Conservation (phyloP, 2,888 invertebrate genomes). For the Argyra leucocephala region DNA sequence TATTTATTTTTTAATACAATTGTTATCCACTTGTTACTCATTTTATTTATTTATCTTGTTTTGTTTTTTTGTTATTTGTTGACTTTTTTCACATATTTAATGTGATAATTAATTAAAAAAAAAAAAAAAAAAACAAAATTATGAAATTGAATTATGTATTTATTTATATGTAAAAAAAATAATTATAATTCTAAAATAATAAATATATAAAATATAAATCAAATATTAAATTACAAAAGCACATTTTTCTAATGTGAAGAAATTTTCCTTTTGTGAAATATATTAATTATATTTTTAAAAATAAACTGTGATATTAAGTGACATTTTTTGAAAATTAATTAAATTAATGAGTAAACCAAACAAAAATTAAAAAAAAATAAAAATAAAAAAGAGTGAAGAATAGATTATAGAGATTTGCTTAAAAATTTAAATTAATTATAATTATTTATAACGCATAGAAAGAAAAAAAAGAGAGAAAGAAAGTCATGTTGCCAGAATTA, state of each 20-base stretch:
- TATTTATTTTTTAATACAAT: not conserved
- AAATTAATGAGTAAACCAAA: not conserved
- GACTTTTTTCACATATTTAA: not conserved
- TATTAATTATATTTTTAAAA: not conserved
- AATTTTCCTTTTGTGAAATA: not conserved
- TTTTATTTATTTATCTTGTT: not conserved
- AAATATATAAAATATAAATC: not conserved
- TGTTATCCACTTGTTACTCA: not conserved
- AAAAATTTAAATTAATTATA: too few species aligned
- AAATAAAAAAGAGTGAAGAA: slow-evolving; percentile 2
- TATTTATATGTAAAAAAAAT: not conserved
- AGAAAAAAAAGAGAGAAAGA: slow-evolving; percentile 9
- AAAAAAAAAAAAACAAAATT: too few species aligned
- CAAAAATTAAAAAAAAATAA: not conserved
- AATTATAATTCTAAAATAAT: not conserved
- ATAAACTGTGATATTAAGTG: slow-evolving; percentile 3
- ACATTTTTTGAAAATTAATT: not conserved
- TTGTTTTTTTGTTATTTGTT: not conserved
- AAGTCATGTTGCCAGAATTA: slow-evolving; percentile 31
- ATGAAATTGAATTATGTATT: too few species aligned
- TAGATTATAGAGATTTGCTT: not conserved
- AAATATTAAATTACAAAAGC: slow-evolving; percentile 4
- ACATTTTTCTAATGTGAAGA: not conserved
- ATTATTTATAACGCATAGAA: too few species aligned
- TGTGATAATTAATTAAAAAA: too few species aligned